Percentiles rank a stretch among this genome's conserved stretches.
phyloP scores from a whole-genome alignment of 2,797 vertebrate species.

The Sciurus vulgaris region DNA sequence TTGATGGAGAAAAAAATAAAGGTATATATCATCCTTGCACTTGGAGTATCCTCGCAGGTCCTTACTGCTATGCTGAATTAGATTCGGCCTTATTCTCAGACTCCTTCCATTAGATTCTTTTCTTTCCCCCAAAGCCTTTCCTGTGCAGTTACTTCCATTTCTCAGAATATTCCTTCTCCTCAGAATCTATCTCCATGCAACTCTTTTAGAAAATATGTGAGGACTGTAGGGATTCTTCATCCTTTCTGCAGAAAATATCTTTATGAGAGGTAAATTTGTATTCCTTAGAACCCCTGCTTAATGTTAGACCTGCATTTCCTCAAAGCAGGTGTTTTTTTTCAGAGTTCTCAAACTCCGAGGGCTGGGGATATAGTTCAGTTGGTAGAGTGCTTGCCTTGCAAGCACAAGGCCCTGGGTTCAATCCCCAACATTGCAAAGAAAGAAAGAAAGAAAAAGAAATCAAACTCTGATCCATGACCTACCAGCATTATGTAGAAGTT shows the following conservation, averaged over 20 bases:
- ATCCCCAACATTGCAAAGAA: no score
- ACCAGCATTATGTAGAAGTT: neutral
- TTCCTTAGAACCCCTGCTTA: neutral
- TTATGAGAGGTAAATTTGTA: neutral
- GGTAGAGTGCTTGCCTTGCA: no score
- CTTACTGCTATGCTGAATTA: neutral
- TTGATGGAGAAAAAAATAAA: neutral
- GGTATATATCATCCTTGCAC: neutral
- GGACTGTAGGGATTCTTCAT: neutral
- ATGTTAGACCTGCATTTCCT: neutral
- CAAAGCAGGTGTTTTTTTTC: neutral
- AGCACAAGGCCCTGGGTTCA: no score
- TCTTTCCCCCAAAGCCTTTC: neutral
- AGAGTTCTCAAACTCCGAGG: neutral
- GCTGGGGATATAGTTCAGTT: no score
- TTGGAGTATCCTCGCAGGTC: neutral
- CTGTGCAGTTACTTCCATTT: neutral
- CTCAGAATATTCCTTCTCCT: neutral
- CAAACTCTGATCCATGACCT: neutral
- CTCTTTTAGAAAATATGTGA: neutral
- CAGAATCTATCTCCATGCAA: neutral
- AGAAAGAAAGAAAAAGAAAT: no score
- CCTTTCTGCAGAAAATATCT: neutral
- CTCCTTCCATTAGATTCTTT: constrained; percentile 19
- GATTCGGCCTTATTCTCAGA: neutral